phyloP scores from a whole-genome alignment of 2,113 vertebrate species.

The Ia io region DNA sequence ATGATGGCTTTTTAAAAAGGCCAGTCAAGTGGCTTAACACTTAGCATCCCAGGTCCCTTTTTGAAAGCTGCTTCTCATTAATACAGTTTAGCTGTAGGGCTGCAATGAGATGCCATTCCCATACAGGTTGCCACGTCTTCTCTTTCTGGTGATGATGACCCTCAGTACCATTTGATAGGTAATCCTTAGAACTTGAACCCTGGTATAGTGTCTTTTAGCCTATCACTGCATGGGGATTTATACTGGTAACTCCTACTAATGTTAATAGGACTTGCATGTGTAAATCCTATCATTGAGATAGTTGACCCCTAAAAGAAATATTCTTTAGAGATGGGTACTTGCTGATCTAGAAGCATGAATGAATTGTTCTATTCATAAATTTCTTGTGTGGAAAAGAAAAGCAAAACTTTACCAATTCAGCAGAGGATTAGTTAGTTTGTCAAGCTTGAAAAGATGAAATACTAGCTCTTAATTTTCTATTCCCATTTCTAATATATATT shows the following conservation, averaged over 20 bases:
- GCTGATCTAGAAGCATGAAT: conserved; percentile 63
- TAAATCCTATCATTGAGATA: conserved; percentile 78
- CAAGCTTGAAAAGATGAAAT: conserved; percentile 13
- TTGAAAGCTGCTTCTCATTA: conserved; percentile 53
- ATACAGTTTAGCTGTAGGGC: conserved; percentile 38
- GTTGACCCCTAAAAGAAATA: conserved; percentile 75
- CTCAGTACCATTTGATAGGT: conserved; percentile 79
- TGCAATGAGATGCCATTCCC: conserved; percentile 66
- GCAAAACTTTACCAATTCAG: background rate
- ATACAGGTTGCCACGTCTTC: conserved; percentile 71
- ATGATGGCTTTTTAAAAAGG: conserved; percentile 68
- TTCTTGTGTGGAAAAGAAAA: background rate
- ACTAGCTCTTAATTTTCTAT: conserved; percentile 6
- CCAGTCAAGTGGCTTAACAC: conserved; percentile 73
- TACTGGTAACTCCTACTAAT: conserved; percentile 76
- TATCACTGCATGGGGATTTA: conserved; percentile 72
- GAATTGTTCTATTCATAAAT: background rate
- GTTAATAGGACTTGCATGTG: conserved; percentile 78
- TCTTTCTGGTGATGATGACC: conserved; percentile 74
- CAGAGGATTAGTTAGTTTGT: background rate
- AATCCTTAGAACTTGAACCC: conserved; percentile 78
- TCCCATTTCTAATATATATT: conserved; percentile 11
- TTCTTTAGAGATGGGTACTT: background rate
- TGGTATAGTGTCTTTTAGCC: conserved; percentile 69
- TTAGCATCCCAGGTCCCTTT: conserved; percentile 35